Evolutionary conservation across 2,797 vertebrate genomes (phyloP), one percentile per base, ranked within the genome.

Genomic region (Hephaestus fuliginosus): DNA sequence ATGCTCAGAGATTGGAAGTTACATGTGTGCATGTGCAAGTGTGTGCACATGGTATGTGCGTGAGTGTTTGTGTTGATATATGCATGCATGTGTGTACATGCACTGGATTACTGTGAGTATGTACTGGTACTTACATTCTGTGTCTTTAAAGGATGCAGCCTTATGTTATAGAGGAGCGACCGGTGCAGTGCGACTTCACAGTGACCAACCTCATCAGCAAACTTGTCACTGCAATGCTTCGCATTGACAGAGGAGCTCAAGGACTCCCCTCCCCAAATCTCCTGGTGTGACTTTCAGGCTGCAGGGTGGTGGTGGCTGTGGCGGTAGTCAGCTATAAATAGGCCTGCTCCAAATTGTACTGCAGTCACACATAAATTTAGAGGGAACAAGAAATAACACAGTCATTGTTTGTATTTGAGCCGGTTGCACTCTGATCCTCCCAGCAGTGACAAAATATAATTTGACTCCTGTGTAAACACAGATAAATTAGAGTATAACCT

Each of bases 241-340:
- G 61, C 86, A 85, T 76, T 88, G 86, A 91, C 84, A 79, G 86
- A 86, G 70, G 60, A 91, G 88, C 90, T 92, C 89, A 89, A 93
- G 91, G 93, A 89, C 93, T 90, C 69, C 80, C 78, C 76, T 70
- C 81, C 84, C 78, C 66, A 91, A 93, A 90, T 81, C 87, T 89
- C 84, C 80, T 20, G 82, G 90, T 93, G 89, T 93, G 93, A 93
- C 92, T 93, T 93, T 94, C 91, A 91, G 89, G 87, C 90, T 93
- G 90, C 82, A 73, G 89, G 82, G 76, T 84, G 71, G 74, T 77
- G 76, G 84, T 70, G 83, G 77, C 17, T 25, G 77, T 57, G 72
- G 74, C 60, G 12, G 85, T 86, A 65, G 84, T 55, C 18, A 0
- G 73, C 92, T 95, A 95, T 92, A 93, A 94, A 95, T 95, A 95